Evolutionary conservation across 2,113 vertebrate species (phyloP).

Genomic region (Arothron firmamentum): DNA sequence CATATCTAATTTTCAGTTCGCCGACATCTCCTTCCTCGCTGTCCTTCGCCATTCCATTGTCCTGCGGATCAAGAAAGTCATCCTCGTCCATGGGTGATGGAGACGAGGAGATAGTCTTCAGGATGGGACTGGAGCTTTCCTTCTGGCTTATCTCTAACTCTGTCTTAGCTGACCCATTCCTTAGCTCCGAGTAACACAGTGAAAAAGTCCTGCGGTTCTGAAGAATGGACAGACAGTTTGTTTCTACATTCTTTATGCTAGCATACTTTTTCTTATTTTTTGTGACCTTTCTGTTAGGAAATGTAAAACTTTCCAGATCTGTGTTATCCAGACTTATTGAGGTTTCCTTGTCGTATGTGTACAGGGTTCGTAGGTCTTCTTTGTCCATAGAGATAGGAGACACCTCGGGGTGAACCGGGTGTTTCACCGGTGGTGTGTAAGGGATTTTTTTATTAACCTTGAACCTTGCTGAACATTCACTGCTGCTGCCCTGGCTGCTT

Average conservation of each 20-base stretch:
- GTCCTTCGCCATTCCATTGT: conserved; percentile 64
- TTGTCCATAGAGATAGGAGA: conserved; percentile 79
- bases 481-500: conserved; percentile 75
- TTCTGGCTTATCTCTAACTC: conserved; percentile 80
- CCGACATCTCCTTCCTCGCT: conserved; percentile 84
- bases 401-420: conserved; percentile 81
- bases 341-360: conserved; percentile 80
- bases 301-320: conserved; percentile 80
- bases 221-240: conserved; percentile 74
- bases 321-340: conserved; percentile 73
- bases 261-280: conserved; percentile 84
- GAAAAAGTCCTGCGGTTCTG: conserved; percentile 83
- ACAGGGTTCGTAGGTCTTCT: conserved; percentile 76
- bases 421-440: conserved; percentile 83
- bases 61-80: conserved; percentile 42
- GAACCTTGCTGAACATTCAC: conserved; percentile 81
- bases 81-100: conserved; percentile 55
- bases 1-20: conserved; percentile 95
- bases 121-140: conserved; percentile 68
- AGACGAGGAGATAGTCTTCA: conserved; percentile 44
- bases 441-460: conserved; percentile 86
- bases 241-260: conserved; percentile 86
- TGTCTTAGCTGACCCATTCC: conserved; percentile 80
- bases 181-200: conserved; percentile 79
- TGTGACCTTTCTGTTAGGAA: conserved; percentile 79